Conservation (phyloP, 1,140 invertebrate genomes). For the Fopius arisanus region DNA sequence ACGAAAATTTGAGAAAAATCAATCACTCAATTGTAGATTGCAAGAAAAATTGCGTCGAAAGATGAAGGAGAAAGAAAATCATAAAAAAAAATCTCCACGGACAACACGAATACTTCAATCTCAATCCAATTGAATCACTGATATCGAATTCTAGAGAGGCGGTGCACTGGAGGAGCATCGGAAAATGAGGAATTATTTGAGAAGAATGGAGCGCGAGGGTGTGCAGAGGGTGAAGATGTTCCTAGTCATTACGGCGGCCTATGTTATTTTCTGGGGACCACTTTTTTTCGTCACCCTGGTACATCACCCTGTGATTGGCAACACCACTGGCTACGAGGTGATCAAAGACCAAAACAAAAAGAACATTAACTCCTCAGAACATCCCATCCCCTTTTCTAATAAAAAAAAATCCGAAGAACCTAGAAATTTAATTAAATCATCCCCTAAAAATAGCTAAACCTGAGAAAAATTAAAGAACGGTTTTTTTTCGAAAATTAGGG, state of each 20-base stretch:
- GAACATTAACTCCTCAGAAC: neutral
- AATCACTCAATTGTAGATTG: too few species aligned
- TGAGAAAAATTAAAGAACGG: too few species aligned
- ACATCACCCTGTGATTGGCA: slow-evolving; percentile 76
- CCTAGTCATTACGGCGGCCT: slow-evolving; percentile 83
- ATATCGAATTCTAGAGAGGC: slow-evolving; percentile 47
- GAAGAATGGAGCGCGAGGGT: slow-evolving; percentile 79
- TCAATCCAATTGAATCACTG: neutral
- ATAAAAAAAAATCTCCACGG: too few species aligned
- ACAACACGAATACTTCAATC: too few species aligned
- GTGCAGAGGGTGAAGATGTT: slow-evolving; percentile 85
- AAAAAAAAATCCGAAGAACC: neutral
- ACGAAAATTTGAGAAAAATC: too few species aligned
- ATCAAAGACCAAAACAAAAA: slow-evolving; percentile 17
- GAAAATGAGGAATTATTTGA: slow-evolving; percentile 79
- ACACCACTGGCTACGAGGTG: slow-evolving; percentile 76
- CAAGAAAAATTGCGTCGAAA: too few species aligned
- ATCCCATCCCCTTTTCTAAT: neutral
- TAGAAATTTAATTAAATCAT: too few species aligned
- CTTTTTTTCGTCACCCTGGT: slow-evolving; percentile 84
- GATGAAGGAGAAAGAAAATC: too few species aligned
- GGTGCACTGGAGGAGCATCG: slow-evolving; percentile 76
- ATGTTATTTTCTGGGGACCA: slow-evolving; percentile 88
- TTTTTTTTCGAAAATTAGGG: neutral
- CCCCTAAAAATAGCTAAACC: too few species aligned